Base-by-base conservation (phyloP, 2,797 vertebrate species). In the Lophius americanus region DNA sequence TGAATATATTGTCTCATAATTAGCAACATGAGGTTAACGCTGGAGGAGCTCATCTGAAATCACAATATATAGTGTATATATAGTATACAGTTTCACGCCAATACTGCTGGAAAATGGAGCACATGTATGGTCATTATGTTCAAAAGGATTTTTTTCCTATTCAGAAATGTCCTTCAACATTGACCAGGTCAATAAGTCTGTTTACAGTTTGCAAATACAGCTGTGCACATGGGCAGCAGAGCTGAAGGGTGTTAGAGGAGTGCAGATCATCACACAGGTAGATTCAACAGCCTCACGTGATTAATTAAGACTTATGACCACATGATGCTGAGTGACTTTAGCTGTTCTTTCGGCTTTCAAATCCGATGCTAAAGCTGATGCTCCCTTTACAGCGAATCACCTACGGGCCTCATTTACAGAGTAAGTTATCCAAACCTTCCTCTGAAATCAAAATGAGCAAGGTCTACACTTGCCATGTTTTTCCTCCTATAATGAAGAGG, bases 241-340 rank as follows among this genome's bases (percentile, higher is more conserved):
- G 44, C 42, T 36, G 39, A n/a, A n/a, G 11, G n/a, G 14, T 55
- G 54, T 79, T 54, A 52, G 73, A 73, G 79, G 78, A 23, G 23
- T 23, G 61, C 8, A 60, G 70, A 78, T 68, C 46, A 76, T 58
- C 33, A 23, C 39, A 50, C 38, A 52, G 7, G 43, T 38, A 43
- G 60, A 59, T 50, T 64, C 6, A 60, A 51, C 61, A 51, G 56
- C 48, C 8, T 43, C 37, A 49, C 23, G 13, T 70, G 50, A 53
- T 54, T 61, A 52, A 64, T 55, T 14, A 60, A 60, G 57, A 75
- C 11, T 10, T 33, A 65, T 41, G 48, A 50, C 33, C 9, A 37
- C 44, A 51, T 37, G 49, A 64, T 64, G 63, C 23, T 48, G 9
- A 56, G 32, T 12, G 44, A 69, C 35, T n/a, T 60, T 41, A 70